phyloP scores from a whole-genome alignment of 1,140 invertebrate genomes.

The Gryllus bimaculatus region DNA sequence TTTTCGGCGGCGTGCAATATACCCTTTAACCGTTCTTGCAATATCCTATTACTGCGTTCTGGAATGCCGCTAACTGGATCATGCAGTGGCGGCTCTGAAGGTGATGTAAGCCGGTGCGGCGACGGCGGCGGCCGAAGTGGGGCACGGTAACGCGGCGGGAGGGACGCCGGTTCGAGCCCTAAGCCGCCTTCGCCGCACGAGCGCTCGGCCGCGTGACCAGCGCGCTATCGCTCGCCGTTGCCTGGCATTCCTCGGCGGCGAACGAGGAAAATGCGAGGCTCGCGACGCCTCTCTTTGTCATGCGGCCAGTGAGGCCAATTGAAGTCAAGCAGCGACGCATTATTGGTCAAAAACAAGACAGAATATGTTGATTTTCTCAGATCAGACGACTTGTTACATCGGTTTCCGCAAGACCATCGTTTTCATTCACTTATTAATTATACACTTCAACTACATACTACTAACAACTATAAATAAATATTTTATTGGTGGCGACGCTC shows the following conservation, averaged over 20 bases:
- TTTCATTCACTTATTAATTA: too few relatives aligned
- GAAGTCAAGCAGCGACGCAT: too few relatives aligned
- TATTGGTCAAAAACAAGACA: too few relatives aligned
- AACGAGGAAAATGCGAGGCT: too few relatives aligned
- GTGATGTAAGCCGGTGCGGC: neutral
- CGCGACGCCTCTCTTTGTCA: too few relatives aligned
- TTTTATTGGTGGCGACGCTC: too few relatives aligned
- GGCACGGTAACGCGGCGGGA: neutral
- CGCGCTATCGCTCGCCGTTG: neutral
- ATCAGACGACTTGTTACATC: too few relatives aligned
- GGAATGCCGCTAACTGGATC: neutral
- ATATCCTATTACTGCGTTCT: neutral
- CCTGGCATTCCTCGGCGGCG: neutral
- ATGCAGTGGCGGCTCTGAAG: neutral
- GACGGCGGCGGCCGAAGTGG: neutral
- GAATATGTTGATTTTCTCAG: too few relatives aligned
- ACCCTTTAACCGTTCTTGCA: neutral
- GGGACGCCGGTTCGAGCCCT: neutral
- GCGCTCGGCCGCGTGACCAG: neutral
- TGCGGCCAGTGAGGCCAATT: too few relatives aligned
- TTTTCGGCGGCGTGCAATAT: neutral
- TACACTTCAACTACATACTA: too few relatives aligned
- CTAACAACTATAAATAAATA: too few relatives aligned
- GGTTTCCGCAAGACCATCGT: too few relatives aligned
- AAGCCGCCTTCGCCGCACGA: neutral